Base-by-base conservation (phyloP, 2,113 vertebrate genomes). In the Pomatorhinus ruficollis region DNA sequence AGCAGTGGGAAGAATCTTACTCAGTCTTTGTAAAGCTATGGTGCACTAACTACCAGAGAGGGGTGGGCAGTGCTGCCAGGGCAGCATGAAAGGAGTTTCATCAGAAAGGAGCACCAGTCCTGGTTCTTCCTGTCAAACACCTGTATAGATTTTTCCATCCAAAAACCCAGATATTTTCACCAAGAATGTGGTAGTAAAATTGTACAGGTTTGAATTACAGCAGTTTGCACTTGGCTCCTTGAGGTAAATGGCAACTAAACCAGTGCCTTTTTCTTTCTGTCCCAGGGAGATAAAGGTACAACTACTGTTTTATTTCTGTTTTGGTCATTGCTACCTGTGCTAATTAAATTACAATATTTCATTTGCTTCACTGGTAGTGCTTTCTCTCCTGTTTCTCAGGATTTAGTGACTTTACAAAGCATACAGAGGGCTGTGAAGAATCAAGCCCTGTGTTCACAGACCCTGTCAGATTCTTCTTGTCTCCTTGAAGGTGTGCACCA, bases 11-110 rank as follows among this genome's bases (percentile, higher is more conserved):
- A 82, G 47, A 59, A 50, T 50, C n/a, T 87, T 37, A 42, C 0
- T 0, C 6, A 56, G 30, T 8, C 53, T 84, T 66, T 1, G 1
- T 17, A 78, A 61, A 81, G 40, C 21, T 66, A 14, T 0, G 0
- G 12, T 49, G 39, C 59, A 35, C 50, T 40, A 53, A 27, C 20
- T 27, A 30, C 9, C 50, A 47, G 47, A 75, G 15, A 37, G 17
- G 20, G 22, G 16, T 28, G 37, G 65, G 44, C 65, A 79, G 27
- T 15, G 15, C 56, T 87, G 60, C 52, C 64, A 59, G 25, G 39
- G 14, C 59, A 35, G 49, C 5, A 28, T 8, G 15, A 66, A 81
- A 81, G 45, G 33, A 24, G 16, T 21, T 88, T 59, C 37, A 5
- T 66, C 3, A 5, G 68, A 70, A 90, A 59, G n/a, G 18, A 66